phyloP scores from a whole-genome alignment of 2,797 vertebrate species.

The Channa striata region DNA sequence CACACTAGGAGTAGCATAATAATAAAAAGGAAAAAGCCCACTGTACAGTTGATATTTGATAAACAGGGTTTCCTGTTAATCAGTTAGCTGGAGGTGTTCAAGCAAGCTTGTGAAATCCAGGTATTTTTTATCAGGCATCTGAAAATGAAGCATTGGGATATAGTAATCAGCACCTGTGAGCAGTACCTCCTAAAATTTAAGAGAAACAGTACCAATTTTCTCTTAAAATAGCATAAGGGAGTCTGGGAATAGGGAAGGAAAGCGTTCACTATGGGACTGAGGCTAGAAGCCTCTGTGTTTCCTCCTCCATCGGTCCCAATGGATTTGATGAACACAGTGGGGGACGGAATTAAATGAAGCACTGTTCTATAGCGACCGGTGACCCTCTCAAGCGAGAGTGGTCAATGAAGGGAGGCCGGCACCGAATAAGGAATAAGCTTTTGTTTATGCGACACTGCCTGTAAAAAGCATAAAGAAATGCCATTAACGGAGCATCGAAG shows the following conservation, averaged over 20 bases:
- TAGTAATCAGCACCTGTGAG: not conserved
- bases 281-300: constrained; percentile 12
- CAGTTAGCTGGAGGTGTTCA: constrained; percentile 10
- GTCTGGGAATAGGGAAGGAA: not conserved
- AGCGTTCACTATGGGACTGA: not conserved
- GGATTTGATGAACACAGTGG: constrained; percentile 38
- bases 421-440: constrained; percentile 31
- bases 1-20: constrained; percentile 25
- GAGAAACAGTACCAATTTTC: not conserved
- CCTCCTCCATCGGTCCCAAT: constrained; percentile 18
- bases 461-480: constrained; percentile 11
- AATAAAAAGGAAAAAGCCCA: constrained; percentile 15
- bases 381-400: constrained; percentile 46
- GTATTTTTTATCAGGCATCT: not conserved
- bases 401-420: constrained; percentile 2
- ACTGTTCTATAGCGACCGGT: constrained; percentile 34
- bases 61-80: constrained; percentile 23
- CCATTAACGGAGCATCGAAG: constrained; percentile 11
- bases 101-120: constrained; percentile 14
- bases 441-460: constrained; percentile 25
- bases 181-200: not conserved
- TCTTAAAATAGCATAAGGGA: not conserved
- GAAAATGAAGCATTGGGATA: constrained; percentile 3
- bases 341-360: constrained; percentile 42
- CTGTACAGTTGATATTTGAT: constrained; percentile 33